Conservation (phyloP, 2,888 invertebrate genomes). For the Choreutis nemorana region DNA sequence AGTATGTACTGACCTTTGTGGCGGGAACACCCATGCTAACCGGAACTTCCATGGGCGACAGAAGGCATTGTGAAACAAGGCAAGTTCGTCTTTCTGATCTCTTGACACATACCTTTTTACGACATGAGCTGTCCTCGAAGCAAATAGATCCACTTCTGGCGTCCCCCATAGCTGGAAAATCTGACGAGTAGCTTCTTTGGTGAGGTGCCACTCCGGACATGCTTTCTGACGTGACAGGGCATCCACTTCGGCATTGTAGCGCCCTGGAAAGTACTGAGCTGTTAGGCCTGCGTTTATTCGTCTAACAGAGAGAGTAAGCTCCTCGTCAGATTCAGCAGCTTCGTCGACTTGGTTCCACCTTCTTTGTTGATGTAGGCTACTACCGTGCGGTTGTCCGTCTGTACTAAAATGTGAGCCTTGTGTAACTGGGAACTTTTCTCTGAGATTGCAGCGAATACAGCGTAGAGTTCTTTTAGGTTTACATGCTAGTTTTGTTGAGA, state of each 20-base stretch:
- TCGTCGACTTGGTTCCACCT: conserved; percentile 2
- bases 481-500: background rate
- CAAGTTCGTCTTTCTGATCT: conserved; percentile 1
- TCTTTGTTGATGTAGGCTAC: too few relatives aligned
- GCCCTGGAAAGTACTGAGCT: conserved; percentile 4
- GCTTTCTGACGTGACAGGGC: conserved; percentile 3
- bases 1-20: conserved; percentile 14
- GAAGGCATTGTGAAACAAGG: conserved; percentile 3
- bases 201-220: conserved; percentile 14
- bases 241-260: background rate
- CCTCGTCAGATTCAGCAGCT: background rate
- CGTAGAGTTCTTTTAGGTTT: background rate
- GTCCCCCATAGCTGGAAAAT: conserved; percentile 5
- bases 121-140: conserved; percentile 3
- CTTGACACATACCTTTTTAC: too few relatives aligned
- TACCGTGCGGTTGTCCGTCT: conserved; percentile 4
- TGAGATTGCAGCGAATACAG: conserved; percentile 1
- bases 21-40: conserved; percentile 13
- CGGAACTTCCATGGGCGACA: conserved; percentile 11
- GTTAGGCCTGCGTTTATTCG: background rate
- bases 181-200: too few relatives aligned
- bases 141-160: conserved; percentile 7
- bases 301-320: too few relatives aligned
- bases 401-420: conserved; percentile 5
- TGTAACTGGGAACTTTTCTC: background rate